Percentiles rank a stretch among this genome's conserved stretches.
Conservation (phyloP, 2,797 vertebrate genomes). For the Linurgus olivaceus region DNA sequence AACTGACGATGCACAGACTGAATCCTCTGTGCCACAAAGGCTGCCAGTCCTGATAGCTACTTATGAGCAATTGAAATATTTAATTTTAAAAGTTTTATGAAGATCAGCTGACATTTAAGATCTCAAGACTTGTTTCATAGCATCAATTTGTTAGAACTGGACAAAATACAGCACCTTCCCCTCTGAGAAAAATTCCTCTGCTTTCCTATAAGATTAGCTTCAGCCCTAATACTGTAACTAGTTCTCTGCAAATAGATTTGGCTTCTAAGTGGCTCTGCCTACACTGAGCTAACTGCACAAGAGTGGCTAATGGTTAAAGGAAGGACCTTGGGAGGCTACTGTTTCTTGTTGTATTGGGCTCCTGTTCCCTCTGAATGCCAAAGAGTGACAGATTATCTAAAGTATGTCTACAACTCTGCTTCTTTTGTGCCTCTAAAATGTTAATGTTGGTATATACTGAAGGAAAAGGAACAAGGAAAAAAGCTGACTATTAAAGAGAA, state of each 20-base stretch:
- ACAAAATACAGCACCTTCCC: background rate
- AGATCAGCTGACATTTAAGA: background rate
- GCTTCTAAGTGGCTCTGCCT: background rate
- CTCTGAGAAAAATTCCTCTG: background rate
- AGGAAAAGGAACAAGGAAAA: conserved; percentile 19
- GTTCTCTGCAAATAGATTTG: background rate
- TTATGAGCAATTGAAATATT: background rate
- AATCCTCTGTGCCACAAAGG: background rate
- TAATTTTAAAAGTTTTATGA: background rate
- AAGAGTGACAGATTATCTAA: conserved; percentile 33
- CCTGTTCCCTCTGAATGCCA: background rate
- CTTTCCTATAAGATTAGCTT: background rate
- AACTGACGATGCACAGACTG: background rate
- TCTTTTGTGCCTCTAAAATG: conserved; percentile 57
- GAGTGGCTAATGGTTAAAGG: background rate
- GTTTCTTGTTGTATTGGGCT: background rate
- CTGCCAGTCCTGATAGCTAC: background rate
- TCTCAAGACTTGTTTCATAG: background rate
- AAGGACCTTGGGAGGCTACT: background rate
- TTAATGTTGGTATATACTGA: conserved; percentile 36
- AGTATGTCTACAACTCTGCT: background rate
- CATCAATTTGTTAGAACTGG: background rate
- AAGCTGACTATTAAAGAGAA: conserved; percentile 39
- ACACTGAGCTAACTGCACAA: background rate
- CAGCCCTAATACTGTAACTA: background rate